Base-by-base conservation (phyloP, 2,113 vertebrate species). In the Spheniscus mendiculus region DNA sequence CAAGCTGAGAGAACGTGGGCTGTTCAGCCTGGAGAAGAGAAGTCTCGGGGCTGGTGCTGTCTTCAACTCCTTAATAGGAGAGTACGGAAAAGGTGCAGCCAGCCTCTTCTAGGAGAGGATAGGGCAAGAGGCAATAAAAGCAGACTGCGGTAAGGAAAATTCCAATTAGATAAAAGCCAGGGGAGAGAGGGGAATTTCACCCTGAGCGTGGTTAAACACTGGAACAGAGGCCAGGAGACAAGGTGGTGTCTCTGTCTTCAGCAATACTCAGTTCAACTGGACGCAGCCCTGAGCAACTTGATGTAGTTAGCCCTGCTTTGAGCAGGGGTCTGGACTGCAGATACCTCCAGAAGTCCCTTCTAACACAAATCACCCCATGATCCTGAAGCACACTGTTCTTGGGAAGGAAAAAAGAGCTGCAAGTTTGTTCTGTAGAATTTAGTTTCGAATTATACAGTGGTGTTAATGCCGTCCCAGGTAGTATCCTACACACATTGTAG, bases 131-230 rank as follows among this genome's bases (percentile, higher is more conserved):
- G 40, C 73, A 65, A 16, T 12, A 20, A 34, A 47, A 44, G 3
- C 22, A 52, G 56, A 44, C 0, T 38, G 36, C 26, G 52, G 47
- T 3, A 11, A 66, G 73, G 38, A 56, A 61, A 62, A 80, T 44
- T 77, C 27, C 62, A 56, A 1, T 56, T 12, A 12, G 22, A 17
- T 15, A n/a, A 2, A 10, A 27, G 26, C 34, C 2, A 4, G 23
- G 20, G 16, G 7, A 32, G 55, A 55, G 72, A 70, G 32, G 4
- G 12, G 73, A 58, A 14, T 84, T 58, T 62, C 30, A 12, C 26
- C 16, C 2, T 3, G 40, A 73, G 12, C 4, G 0, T 26, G 18
- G 25, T 34, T 47, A 53, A 13, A 50, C 1, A 0, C 7, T 25
- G 66, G 21, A 16, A 8, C 13, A 61, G 70, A 61, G 38, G n/a